phyloP scores from a whole-genome alignment of 1,140 invertebrate species.

The Copidosoma floridanum region DNA sequence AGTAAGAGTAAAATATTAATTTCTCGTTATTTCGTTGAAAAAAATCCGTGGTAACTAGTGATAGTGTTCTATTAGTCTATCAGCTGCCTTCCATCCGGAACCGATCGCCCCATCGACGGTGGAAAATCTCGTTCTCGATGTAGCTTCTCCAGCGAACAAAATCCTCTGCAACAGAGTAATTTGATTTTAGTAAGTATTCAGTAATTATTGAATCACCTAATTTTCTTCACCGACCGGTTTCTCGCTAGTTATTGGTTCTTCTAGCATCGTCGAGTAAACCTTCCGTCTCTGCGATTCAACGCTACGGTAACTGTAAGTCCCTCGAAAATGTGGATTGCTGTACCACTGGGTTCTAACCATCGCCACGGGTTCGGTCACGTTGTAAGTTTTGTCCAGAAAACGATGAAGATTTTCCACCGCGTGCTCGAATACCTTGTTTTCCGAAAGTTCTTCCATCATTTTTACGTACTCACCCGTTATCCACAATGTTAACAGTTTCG shows the following conservation, averaged over 20 bases:
- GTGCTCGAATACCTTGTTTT: slow-evolving; percentile 51
- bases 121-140: slow-evolving; percentile 64
- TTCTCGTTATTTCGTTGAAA: too few species aligned
- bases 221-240: slow-evolving; percentile 2
- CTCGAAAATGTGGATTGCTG: slow-evolving; percentile 64
- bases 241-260: slow-evolving; percentile 28
- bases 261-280: slow-evolving; percentile 19
- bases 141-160: slow-evolving; percentile 69
- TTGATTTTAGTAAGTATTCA: too few species aligned
- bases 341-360: slow-evolving; percentile 65
- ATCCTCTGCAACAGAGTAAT: slow-evolving; percentile 39
- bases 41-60: neutral
- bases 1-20: too few species aligned
- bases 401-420: slow-evolving; percentile 48
- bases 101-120: slow-evolving; percentile 77
- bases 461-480: slow-evolving; percentile 57
- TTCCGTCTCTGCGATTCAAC: slow-evolving; percentile 46
- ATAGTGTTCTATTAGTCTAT: slow-evolving; percentile 52
- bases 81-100: slow-evolving; percentile 72
- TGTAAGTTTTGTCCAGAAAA: slow-evolving; percentile 49
- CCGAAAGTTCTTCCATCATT: slow-evolving; percentile 58
- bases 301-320: slow-evolving; percentile 68
- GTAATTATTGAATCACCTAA: neutral
- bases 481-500: slow-evolving; percentile 65
- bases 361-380: slow-evolving; percentile 53